Evolutionary conservation across 1,140 invertebrate species (phyloP).

Genomic region (Belonocnema kinseyi): DNA sequence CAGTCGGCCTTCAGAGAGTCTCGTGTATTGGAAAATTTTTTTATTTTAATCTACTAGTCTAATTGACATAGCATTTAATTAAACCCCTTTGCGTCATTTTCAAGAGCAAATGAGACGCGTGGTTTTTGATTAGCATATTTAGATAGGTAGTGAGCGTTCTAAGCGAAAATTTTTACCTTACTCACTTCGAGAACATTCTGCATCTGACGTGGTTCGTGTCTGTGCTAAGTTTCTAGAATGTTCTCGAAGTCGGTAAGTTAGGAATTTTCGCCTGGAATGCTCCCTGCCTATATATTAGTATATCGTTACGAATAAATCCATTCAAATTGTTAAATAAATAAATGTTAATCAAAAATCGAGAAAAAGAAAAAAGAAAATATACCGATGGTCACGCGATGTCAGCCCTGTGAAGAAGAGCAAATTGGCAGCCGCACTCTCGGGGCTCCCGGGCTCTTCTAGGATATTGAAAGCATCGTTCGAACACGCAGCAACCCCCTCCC

Average conservation of each 20-base stretch:
- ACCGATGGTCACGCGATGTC: slow-evolving; percentile 79
- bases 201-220: too few species aligned
- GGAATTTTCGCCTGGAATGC: too few species aligned
- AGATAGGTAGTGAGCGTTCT: too few species aligned
- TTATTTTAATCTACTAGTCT: background rate
- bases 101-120: slow-evolving; percentile 21
- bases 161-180: too few species aligned
- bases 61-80: background rate
- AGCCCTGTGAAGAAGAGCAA: slow-evolving; percentile 88
- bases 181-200: too few species aligned
- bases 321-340: slow-evolving; percentile 39
- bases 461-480: slow-evolving; percentile 90
- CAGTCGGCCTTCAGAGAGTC: background rate
- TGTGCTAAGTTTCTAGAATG: too few species aligned
- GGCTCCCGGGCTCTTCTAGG: slow-evolving; percentile 83
- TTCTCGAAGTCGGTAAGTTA: too few species aligned
- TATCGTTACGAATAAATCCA: slow-evolving; percentile 40
- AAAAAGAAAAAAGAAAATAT: slow-evolving; percentile 56
- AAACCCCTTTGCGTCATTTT: background rate
- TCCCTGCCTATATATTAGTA: slow-evolving; percentile 32
- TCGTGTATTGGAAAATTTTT: background rate
- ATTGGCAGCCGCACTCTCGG: slow-evolving; percentile 90
- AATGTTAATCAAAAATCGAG: slow-evolving; percentile 39
- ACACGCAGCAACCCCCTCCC: slow-evolving; percentile 85
- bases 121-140: slow-evolving; percentile 22